A percentile compares a stretch with the other conserved stretches of the same genome.
Conservation (phyloP, 1,140 invertebrate genomes). For the Medauroidea extradentata region DNA sequence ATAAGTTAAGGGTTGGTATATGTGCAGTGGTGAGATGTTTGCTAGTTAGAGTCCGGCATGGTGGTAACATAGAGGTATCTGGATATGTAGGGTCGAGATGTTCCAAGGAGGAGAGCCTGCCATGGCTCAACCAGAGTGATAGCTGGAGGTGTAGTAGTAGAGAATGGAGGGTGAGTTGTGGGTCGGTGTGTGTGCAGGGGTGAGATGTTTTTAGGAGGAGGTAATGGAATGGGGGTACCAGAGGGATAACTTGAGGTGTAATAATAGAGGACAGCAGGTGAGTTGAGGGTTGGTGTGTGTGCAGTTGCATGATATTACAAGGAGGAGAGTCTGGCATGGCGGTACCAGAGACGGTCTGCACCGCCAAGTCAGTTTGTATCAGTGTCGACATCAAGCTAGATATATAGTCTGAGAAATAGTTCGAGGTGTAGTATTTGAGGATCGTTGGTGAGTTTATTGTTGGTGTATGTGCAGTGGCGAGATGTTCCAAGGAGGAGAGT, state of each 20-base stretch:
- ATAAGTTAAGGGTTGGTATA: too few relatives aligned
- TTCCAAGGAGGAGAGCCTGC: slow-evolving; percentile 87
- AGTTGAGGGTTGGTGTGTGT: slow-evolving; percentile 23
- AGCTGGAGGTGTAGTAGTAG: neutral
- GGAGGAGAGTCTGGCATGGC: slow-evolving; percentile 87
- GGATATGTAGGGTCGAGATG: slow-evolving; percentile 85
- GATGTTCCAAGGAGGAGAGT: slow-evolving; percentile 75
- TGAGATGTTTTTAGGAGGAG: too few relatives aligned
- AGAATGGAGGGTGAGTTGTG: neutral
- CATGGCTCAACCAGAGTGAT: too few relatives aligned
- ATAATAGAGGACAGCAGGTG: too few relatives aligned
- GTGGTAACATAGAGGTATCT: slow-evolving; percentile 87
- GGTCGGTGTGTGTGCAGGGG: too few relatives aligned
- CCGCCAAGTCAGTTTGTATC: slow-evolving; percentile 83
- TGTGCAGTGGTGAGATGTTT: too few relatives aligned
- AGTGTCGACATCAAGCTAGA: slow-evolving; percentile 89
- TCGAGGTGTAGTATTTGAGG: neutral
- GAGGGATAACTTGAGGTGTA: too few relatives aligned
- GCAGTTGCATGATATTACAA: slow-evolving; percentile 75
- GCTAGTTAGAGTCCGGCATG: slow-evolving; percentile 87
- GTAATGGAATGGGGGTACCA: too few relatives aligned
- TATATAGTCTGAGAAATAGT: too few relatives aligned
- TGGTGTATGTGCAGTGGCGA: slow-evolving; percentile 72
- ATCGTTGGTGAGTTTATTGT: neutral
- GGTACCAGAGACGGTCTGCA: slow-evolving; percentile 86